Conservation (phyloP, 2,113 vertebrate genomes). For the Gallinago undulata region DNA sequence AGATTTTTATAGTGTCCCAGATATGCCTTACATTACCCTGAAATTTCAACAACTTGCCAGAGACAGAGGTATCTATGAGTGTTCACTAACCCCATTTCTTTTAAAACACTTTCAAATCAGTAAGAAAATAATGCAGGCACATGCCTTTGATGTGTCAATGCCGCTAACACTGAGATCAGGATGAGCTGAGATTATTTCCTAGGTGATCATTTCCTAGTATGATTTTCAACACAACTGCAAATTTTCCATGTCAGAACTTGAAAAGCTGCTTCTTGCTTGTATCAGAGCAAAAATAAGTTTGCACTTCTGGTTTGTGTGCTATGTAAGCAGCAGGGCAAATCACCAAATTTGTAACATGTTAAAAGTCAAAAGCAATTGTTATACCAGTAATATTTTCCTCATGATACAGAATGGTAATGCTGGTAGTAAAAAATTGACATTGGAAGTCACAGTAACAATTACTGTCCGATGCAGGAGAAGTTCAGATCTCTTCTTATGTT, state of each 20-base stretch:
- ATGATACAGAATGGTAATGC: neutral
- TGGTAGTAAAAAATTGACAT: neutral
- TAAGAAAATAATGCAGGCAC: neutral
- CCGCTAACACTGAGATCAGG: neutral
- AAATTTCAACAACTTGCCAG: neutral
- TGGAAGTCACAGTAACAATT: neutral
- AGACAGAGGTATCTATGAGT: neutral
- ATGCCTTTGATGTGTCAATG: neutral
- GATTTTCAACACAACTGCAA: neutral
- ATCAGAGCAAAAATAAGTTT: neutral
- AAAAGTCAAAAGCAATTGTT: neutral
- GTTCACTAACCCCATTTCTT: neutral
- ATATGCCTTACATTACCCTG: neutral
- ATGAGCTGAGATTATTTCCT: neutral
- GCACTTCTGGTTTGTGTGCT: neutral
- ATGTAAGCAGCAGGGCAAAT: neutral
- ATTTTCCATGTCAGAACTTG: neutral
- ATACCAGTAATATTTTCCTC: neutral
- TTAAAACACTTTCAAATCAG: neutral
- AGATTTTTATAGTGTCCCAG: neutral
- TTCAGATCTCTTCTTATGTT: neutral
- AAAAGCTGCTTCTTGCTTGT: neutral
- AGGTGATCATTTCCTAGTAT: neutral
- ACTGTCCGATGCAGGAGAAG: neutral
- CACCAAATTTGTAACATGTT: neutral